phyloP scores from a whole-genome alignment of 1,140 invertebrate genomes.

The Trichonephila clavipes region DNA sequence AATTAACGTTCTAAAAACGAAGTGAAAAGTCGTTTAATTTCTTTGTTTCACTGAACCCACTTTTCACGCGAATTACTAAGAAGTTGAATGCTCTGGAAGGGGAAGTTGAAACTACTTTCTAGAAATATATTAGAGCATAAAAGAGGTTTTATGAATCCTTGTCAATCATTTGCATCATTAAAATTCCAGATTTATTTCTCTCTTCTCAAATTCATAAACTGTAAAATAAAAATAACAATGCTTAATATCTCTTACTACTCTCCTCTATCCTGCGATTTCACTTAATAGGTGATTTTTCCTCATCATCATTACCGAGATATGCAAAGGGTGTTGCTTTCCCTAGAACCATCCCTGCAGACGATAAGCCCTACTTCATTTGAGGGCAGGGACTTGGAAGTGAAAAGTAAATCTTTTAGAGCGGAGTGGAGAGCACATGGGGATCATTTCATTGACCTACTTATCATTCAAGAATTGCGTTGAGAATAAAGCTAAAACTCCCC shows the following conservation, averaged over 20 bases:
- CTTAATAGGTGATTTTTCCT: not conserved
- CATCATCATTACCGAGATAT: constrained; percentile 31
- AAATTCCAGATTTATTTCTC: not conserved
- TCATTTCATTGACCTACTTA: not conserved
- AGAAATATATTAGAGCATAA: not conserved
- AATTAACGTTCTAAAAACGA: too few relatives aligned
- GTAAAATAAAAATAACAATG: not conserved
- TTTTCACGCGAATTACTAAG: not conserved
- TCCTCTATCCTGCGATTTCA: constrained; percentile 1
- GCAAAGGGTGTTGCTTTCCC: constrained; percentile 16
- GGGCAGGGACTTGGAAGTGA: not conserved
- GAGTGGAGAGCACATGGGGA: not conserved
- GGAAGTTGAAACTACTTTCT: too few relatives aligned
- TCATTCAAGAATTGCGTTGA: not conserved
- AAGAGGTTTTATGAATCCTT: not conserved
- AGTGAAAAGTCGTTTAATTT: too few relatives aligned
- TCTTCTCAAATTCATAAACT: not conserved
- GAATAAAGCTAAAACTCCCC: not conserved
- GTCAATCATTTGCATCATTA: not conserved
- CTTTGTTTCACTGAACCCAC: not conserved
- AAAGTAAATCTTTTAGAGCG: not conserved
- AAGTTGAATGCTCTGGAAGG: not conserved
- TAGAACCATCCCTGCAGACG: constrained; percentile 13
- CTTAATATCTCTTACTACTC: not conserved
- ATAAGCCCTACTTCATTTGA: constrained; percentile 2